A percentile compares a stretch with the other conserved stretches of the same genome.
These are phyloP conservation scores for Drosophila lowei DNA, from an alignment of 1,140 invertebrate species.

Conservation along the genomic window DNA sequence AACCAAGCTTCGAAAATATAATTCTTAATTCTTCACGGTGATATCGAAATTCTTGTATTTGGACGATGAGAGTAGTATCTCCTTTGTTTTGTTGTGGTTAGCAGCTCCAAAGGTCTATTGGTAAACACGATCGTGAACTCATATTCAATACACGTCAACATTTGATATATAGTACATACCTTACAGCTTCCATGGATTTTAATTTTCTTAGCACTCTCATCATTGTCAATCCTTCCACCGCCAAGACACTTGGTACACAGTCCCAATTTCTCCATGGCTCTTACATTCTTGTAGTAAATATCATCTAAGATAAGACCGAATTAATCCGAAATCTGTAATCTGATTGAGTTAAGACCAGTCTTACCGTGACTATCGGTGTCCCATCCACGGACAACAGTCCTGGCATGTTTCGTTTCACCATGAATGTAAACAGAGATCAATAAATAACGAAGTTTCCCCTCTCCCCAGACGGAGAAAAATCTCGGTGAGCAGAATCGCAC, in stretches of 20 bases:
- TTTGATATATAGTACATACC: slow-evolving; percentile 26
- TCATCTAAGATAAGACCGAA: too few relatives aligned
- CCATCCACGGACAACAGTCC: slow-evolving; percentile 41
- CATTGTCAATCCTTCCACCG: slow-evolving; percentile 36
- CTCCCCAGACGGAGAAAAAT: too few relatives aligned
- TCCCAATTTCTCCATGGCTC: slow-evolving; percentile 47
- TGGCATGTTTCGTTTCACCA: slow-evolving; percentile 26
- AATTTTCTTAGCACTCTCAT: slow-evolving; percentile 12
- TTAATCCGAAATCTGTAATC: too few relatives aligned
- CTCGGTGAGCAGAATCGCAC: too few relatives aligned
- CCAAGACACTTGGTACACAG: too few relatives aligned
- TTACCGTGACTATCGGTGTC: slow-evolving; percentile 35
- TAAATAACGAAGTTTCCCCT: slow-evolving; percentile 40
- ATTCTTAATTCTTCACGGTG: slow-evolving; percentile 4
- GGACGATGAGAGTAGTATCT: slow-evolving; percentile 28
- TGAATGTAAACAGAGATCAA: slow-evolving; percentile 47
- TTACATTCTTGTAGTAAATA: slow-evolving; percentile 24
- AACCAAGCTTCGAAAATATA: background rate
- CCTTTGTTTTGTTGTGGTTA: slow-evolving; percentile 42
- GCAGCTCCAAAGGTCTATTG: slow-evolving; percentile 55
- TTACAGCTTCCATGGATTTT: slow-evolving; percentile 39
- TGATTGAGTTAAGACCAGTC: too few relatives aligned
- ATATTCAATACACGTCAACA: background rate
- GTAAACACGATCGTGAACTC: background rate
- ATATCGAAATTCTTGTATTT: slow-evolving; percentile 36